Evolutionary conservation across 2,797 vertebrate species (phyloP).

Genomic region (Falco berigora): DNA sequence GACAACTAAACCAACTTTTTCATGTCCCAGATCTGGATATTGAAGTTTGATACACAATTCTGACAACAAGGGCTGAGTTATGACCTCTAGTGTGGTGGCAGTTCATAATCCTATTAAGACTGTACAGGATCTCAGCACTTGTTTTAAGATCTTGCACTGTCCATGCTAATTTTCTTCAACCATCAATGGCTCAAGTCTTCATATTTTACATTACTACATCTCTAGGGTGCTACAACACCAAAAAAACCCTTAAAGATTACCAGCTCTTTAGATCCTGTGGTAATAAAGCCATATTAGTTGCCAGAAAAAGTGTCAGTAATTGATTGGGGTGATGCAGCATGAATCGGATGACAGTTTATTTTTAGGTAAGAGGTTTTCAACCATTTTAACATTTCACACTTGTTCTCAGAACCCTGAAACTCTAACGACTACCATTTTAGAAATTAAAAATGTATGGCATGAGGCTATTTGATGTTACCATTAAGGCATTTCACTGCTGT

Average conservation of each 20-base stretch:
- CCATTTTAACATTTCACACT: not conserved
- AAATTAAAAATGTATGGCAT: conserved; percentile 55
- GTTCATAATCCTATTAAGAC: not conserved
- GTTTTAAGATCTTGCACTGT: not conserved
- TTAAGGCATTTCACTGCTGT: conserved; percentile 20
- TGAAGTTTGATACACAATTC: not conserved
- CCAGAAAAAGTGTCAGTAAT: not conserved
- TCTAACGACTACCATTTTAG: not conserved
- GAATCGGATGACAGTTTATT: not conserved
- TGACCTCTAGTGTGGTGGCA: not conserved
- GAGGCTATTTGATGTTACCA: conserved; percentile 32
- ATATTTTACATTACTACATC: not conserved
- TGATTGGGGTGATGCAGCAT: not conserved
- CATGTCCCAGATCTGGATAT: not conserved
- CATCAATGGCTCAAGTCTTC: not conserved
- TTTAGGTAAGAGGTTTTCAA: not conserved
- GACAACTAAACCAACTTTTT: not conserved
- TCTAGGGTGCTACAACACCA: not conserved
- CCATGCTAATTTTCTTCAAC: not conserved
- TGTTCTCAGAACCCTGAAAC: not conserved
- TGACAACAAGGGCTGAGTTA: not conserved
- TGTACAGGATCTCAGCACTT: not conserved
- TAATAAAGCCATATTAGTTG: not conserved
- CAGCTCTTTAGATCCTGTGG: not conserved
- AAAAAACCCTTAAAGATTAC: not conserved